Conservation (phyloP, 2,888 invertebrate species). For the Operophtera brumata region DNA sequence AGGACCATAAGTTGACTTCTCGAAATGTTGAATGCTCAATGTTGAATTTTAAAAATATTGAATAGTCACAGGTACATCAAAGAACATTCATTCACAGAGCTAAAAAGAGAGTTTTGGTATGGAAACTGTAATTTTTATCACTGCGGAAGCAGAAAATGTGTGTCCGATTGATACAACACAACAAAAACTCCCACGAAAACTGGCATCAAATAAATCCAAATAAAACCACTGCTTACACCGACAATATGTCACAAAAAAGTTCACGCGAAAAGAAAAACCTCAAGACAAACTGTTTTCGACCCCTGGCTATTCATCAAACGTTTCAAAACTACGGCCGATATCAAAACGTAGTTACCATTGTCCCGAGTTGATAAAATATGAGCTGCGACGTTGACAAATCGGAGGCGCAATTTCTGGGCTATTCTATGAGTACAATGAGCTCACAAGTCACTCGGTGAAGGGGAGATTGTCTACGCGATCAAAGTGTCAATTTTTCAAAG, state of each 20-base stretch:
- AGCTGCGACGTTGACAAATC: slow-evolving; percentile 75
- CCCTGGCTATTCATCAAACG: slow-evolving; percentile 66
- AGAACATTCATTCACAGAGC: no score
- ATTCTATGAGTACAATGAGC: slow-evolving; percentile 31
- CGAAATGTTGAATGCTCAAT: no score
- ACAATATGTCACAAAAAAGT: slow-evolving; percentile 36
- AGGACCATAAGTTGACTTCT: no score
- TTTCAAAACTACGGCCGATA: slow-evolving; percentile 68
- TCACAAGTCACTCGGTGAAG: slow-evolving; percentile 26
- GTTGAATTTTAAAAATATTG: no score
- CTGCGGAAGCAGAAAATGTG: no score
- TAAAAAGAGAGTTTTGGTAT: no score
- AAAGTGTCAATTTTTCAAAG: slow-evolving; percentile 21
- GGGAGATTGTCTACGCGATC: slow-evolving; percentile 26
- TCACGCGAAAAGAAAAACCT: slow-evolving; percentile 34
- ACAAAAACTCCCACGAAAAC: slow-evolving; percentile 3
- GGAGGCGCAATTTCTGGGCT: slow-evolving; percentile 26
- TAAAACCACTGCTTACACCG: slow-evolving; percentile 32
- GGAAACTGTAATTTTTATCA: no score
- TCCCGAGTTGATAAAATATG: slow-evolving; percentile 76
- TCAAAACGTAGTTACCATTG: slow-evolving; percentile 78
- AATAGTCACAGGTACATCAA: no score
- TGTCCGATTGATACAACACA: no score
- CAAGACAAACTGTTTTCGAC: slow-evolving; percentile 54
- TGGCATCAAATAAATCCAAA: slow-evolving; percentile 40